phyloP scores from a whole-genome alignment of 2,888 invertebrate genomes.

The Drosophila meridiana region DNA sequence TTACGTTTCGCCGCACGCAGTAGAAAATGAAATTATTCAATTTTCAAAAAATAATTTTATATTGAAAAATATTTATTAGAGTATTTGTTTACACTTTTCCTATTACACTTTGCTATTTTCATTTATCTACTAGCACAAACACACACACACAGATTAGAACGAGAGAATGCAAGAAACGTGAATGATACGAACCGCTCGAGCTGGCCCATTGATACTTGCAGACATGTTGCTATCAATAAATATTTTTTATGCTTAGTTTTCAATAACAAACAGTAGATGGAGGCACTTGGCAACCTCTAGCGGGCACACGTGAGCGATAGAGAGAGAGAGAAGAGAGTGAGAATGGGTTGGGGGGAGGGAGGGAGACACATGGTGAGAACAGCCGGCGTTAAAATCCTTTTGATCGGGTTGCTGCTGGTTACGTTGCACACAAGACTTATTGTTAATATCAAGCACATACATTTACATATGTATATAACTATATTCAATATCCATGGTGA shows the following conservation, averaged over 20 bases:
- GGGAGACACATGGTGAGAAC: background rate
- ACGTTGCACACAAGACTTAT: slow-evolving; percentile 11
- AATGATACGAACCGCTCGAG: slow-evolving; percentile 40
- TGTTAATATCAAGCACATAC: slow-evolving; percentile 5
- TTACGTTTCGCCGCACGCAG: background rate
- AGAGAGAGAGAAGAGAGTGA: background rate
- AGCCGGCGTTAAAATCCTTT: slow-evolving; percentile 20
- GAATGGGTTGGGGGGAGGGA: background rate
- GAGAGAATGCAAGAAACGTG: slow-evolving; percentile 1
- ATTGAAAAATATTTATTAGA: background rate
- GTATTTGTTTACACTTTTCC: background rate
- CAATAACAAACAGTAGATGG: slow-evolving; percentile 71
- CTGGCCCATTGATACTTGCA: slow-evolving; percentile 16
- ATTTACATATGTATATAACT: background rate
- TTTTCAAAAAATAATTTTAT: background rate
- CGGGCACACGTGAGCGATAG: background rate
- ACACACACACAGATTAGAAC: background rate
- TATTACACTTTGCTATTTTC: background rate
- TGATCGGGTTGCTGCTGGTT: slow-evolving; percentile 57
- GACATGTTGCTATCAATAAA: slow-evolving; percentile 77
- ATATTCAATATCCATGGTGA: slow-evolving; percentile 51
- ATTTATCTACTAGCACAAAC: background rate
- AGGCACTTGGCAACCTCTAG: slow-evolving; percentile 60
- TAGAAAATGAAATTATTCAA: background rate
- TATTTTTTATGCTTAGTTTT: slow-evolving; percentile 70